These are phyloP conservation scores for Nerophis ophidion DNA, from an alignment of 2,113 vertebrate species.

Conservation along the genomic window DNA sequence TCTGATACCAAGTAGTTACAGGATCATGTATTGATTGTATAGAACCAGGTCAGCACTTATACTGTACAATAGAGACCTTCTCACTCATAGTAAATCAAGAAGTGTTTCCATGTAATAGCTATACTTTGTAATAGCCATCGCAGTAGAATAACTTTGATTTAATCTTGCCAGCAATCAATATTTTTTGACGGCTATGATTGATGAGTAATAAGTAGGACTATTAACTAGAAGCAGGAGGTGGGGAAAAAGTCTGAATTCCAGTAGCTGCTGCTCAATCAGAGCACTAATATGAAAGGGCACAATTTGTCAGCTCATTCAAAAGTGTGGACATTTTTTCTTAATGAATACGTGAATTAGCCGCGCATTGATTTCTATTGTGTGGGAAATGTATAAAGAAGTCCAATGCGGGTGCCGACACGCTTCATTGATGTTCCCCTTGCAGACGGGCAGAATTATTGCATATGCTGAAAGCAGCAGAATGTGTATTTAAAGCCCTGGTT, in stretches of 20 bases:
- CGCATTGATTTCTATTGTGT: slow-evolving; percentile 74
- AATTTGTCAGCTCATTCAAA: slow-evolving; percentile 70
- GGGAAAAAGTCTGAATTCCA: slow-evolving; percentile 53
- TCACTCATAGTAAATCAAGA: slow-evolving; percentile 53
- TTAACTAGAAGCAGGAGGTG: slow-evolving; percentile 45
- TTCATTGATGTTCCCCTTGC: slow-evolving; percentile 64
- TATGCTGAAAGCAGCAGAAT: slow-evolving; percentile 65
- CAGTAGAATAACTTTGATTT: slow-evolving; percentile 72
- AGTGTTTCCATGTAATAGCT: slow-evolving; percentile 64
- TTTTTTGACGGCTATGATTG: slow-evolving; percentile 69
- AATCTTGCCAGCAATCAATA: slow-evolving; percentile 71
- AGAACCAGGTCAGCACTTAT: not conserved
- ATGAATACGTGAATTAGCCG: slow-evolving; percentile 73
- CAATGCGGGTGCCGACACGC: slow-evolving; percentile 46
- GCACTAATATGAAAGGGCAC: slow-evolving; percentile 60
- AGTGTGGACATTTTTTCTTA: slow-evolving; percentile 65
- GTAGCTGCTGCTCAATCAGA: slow-evolving; percentile 54
- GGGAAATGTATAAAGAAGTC: slow-evolving; percentile 47
- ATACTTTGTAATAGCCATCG: slow-evolving; percentile 63
- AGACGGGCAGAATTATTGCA: slow-evolving; percentile 55
- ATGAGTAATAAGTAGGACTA: slow-evolving; percentile 70
- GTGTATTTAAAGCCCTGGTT: slow-evolving; percentile 61
- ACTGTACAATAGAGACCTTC: slow-evolving; percentile 26
- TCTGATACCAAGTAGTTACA: too few relatives aligned
- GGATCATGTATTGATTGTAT: too few relatives aligned